Evolutionary conservation across 2,797 vertebrate genomes (phyloP).

Genomic region (Sardinella longiceps): DNA sequence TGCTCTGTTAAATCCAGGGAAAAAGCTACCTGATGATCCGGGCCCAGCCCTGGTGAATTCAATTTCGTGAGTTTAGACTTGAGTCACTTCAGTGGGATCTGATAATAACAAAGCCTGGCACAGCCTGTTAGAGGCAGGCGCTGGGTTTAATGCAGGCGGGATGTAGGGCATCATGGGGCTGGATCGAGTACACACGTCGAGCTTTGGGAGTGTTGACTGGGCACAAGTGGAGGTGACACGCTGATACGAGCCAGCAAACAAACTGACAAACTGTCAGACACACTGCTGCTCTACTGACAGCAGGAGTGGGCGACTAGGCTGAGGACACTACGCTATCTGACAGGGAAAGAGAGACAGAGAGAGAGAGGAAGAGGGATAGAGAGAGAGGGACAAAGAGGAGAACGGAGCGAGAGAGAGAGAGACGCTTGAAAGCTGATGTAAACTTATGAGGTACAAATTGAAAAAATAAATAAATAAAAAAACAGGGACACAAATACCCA

Average conservation of each 20-base stretch:
- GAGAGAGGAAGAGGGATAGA: conserved; percentile 9
- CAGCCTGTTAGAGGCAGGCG: not conserved
- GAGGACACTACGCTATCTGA: conserved; percentile 35
- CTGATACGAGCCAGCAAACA: conserved; percentile 28
- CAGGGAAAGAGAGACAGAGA: conserved; percentile 31
- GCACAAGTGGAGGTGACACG: conserved; percentile 34
- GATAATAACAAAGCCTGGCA: not conserved
- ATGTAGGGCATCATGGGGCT: not conserved
- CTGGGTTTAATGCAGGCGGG: not conserved
- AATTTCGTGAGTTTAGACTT: not conserved
- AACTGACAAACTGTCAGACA: conserved; percentile 44
- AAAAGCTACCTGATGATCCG: not conserved
- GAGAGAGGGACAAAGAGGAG: not conserved
- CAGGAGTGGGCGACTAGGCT: conserved; percentile 32
- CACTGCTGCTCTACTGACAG: conserved; percentile 25
- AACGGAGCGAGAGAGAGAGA: not conserved
- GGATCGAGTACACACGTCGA: not conserved
- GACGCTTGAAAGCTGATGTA: not conserved
- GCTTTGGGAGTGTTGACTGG: conserved; percentile 4
- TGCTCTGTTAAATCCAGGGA: not conserved
- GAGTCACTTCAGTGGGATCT: not conserved
- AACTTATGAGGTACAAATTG: not conserved
- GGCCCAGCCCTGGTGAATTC: not conserved
- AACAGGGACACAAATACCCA: not conserved
- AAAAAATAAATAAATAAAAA: not conserved